Evolutionary conservation across 2,113 vertebrate genomes (phyloP).

Genomic region (Sula dactylatra): DNA sequence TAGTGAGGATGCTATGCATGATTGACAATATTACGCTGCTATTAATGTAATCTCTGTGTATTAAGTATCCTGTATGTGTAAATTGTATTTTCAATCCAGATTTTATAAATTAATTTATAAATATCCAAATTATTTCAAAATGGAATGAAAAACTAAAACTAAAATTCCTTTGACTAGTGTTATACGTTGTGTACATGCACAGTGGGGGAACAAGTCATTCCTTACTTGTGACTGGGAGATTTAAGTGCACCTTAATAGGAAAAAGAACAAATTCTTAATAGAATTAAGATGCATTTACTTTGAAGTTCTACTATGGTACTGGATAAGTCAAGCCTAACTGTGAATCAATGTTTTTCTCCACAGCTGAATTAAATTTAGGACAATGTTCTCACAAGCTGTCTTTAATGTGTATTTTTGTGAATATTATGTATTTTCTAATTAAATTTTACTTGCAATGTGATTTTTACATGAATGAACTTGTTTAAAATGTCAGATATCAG

Average conservation of each 20-base stretch:
- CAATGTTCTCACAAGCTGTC: slow-evolving; percentile 70
- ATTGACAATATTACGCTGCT: slow-evolving; percentile 64
- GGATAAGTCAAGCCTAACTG: slow-evolving; percentile 76
- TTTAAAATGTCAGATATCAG: slow-evolving; percentile 84
- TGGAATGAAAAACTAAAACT: slow-evolving; percentile 41
- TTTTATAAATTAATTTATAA: slow-evolving; percentile 64
- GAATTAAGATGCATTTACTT: slow-evolving; percentile 51
- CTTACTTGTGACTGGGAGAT: not conserved
- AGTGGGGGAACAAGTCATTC: not conserved
- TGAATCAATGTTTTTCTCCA: slow-evolving; percentile 72
- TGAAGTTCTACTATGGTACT: slow-evolving; percentile 48
- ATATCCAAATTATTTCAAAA: slow-evolving; percentile 44
- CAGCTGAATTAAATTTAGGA: slow-evolving; percentile 70
- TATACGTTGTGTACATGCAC: not conserved
- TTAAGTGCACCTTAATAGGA: slow-evolving; percentile 69
- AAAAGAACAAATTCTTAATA: slow-evolving; percentile 36
- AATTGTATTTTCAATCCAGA: slow-evolving; percentile 47
- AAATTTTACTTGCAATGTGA: slow-evolving; percentile 81
- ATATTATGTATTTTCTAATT: slow-evolving; percentile 82
- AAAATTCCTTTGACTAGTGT: slow-evolving; percentile 37
- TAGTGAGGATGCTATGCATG: slow-evolving; percentile 35
- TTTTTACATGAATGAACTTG: slow-evolving; percentile 83
- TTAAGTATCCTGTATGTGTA: slow-evolving; percentile 34
- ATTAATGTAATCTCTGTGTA: slow-evolving; percentile 43
- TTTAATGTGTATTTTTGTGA: slow-evolving; percentile 76